Conservation (phyloP, 2,888 invertebrate genomes). For the Hyposoter didymator region DNA sequence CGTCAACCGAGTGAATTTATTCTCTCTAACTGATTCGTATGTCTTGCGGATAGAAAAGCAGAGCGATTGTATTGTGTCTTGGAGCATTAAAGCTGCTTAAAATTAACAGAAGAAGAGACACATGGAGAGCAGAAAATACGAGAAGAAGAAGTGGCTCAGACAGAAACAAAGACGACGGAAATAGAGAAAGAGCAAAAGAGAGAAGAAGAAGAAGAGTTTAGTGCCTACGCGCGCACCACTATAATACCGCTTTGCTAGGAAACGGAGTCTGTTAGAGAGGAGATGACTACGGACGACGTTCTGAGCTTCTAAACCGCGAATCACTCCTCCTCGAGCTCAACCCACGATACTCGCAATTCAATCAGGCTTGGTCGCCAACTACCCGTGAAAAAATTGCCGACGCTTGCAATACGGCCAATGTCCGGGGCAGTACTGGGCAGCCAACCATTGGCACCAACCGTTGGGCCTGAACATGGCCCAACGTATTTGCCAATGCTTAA, state of each 20-base stretch:
- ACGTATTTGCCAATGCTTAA: too few species aligned
- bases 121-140: slow-evolving; percentile 9
- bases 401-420: too few species aligned
- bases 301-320: slow-evolving; percentile 45
- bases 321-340: slow-evolving; percentile 8
- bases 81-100: slow-evolving; percentile 12
- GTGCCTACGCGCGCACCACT: slow-evolving; percentile 41
- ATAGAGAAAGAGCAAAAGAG: slow-evolving; percentile 23
- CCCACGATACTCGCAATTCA: slow-evolving; percentile 40
- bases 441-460: too few species aligned
- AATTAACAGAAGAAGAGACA: slow-evolving; percentile 18
- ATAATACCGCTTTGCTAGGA: slow-evolving; percentile 44
- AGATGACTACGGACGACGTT: slow-evolving; percentile 37
- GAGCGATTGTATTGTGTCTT: slow-evolving; percentile 52
- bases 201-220: slow-evolving; percentile 48
- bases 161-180: background rate
- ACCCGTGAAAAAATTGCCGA: too few species aligned
- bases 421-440: too few species aligned
- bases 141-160: slow-evolving; percentile 27
- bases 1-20: slow-evolving; percentile 54
- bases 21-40: slow-evolving; percentile 39
- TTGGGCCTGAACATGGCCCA: too few species aligned
- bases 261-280: slow-evolving; percentile 51
- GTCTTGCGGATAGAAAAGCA: slow-evolving; percentile 53
- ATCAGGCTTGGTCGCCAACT: slow-evolving; percentile 45